Evolutionary conservation across 2,888 invertebrate species (phyloP), one percentile per base, ranked within the genome.

Genomic region (Phlogophora meticulosa): DNA sequence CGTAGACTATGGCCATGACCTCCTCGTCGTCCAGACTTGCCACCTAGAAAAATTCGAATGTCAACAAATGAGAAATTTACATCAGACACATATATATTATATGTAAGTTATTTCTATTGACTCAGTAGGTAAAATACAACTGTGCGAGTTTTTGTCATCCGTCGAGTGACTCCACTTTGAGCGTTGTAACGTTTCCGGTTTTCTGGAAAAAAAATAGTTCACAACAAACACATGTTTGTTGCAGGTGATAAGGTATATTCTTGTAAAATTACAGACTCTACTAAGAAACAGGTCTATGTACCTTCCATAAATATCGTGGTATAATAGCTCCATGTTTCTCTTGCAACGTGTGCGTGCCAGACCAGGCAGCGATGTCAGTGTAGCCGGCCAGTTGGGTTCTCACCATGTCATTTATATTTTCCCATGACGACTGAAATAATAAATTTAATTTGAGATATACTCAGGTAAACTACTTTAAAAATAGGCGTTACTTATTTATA

Each of bases 271-370:
- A n/a, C n/a, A n/a, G n/a, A n/a, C n/a, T 58, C 7, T 42, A 17
- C 20, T 34, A 13, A 60, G n/a, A 48, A 59, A 24, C 13, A 28
- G 20, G 3, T 34, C 0, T 11, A 4, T 17, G 9, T 34, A 86
- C 87, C 85, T 85, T 87, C 86, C 87, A 87, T 45, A 87, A 65
- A 75, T 81, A 86, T n/a, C 82, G 79, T 9, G 87, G 87, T 43
- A 79, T 67, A 22, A 55, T 17, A 7, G 46, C 60, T 28, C 72
- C 73, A 55, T 77, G 46, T 38, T 61, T 72, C 28, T 62, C 48
- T 49, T 73, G 59, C 13, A 65, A 17, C 4, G 45, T 72, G n/a
- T 73, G 69, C 15, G 72, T 76, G 24, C 84, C 84, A 28, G 83
- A 80, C 80, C 77, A 83, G 11, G 51, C 53, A 7, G 61, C 20